Evolutionary conservation across 1,140 invertebrate species (phyloP).

Genomic region (Diorhabda sublineata): DNA sequence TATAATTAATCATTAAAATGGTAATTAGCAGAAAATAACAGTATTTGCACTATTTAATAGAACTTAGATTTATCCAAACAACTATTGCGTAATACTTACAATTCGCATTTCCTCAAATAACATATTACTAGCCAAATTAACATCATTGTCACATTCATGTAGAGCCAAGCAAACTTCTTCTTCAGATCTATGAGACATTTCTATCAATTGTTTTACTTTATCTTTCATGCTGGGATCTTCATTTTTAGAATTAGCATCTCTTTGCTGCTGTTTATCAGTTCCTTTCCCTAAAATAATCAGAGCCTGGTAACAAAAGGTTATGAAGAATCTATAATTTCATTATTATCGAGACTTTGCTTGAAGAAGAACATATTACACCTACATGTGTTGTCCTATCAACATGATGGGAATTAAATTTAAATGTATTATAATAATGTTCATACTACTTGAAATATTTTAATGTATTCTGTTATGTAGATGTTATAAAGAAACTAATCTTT

Average conservation of each 20-base stretch:
- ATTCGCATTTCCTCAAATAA: slow-evolving; percentile 65
- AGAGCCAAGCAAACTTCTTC: slow-evolving; percentile 79
- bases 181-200: slow-evolving; percentile 73
- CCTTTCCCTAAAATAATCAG: slow-evolving; percentile 34
- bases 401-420: no score
- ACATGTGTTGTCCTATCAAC: no score
- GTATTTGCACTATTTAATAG: not conserved
- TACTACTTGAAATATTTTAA: no score
- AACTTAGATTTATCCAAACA: slow-evolving; percentile 17
- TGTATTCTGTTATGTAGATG: no score
- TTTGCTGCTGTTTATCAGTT: slow-evolving; percentile 39
- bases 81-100: slow-evolving; percentile 42
- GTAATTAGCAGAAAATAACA: no score
- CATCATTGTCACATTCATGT: slow-evolving; percentile 76
- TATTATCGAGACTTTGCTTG: no score
- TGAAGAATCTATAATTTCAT: no score
- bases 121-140: slow-evolving; percentile 69
- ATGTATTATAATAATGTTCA: no score
- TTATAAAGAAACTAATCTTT: no score
- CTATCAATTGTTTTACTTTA: slow-evolving; percentile 75
- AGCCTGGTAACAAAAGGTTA: no score
- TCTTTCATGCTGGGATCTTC: slow-evolving; percentile 47
- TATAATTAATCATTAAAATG: no score
- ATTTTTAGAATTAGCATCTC: slow-evolving; percentile 33
- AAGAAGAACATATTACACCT: no score